These are phyloP conservation scores for Gymnocephalus cernua DNA, from an alignment of 2,113 vertebrate species.

Conservation along the genomic window DNA sequence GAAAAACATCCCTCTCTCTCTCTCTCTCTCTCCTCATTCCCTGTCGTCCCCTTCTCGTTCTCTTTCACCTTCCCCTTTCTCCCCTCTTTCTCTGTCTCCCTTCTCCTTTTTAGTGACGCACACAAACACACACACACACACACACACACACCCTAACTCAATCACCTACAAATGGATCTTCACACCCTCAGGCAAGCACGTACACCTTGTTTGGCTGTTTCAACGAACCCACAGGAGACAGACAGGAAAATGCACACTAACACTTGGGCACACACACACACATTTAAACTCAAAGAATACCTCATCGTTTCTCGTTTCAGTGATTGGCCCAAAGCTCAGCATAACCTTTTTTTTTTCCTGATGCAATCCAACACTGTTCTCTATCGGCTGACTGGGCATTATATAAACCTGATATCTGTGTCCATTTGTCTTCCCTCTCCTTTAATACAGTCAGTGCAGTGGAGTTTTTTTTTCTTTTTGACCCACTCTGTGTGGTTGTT, in stretches of 20 bases:
- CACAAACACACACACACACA: neutral
- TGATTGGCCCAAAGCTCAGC: conserved; percentile 33
- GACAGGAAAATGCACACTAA: conserved; percentile 15
- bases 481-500: conserved; percentile 59
- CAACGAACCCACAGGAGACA: conserved; percentile 16
- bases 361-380: conserved; percentile 66
- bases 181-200: conserved; percentile 47
- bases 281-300: conserved; percentile 33
- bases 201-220: conserved; percentile 10
- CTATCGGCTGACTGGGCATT: conserved; percentile 66
- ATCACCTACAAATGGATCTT: conserved; percentile 72
- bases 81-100: neutral
- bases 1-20: conserved; percentile 53
- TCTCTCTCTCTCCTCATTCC: neutral
- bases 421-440: conserved; percentile 58
- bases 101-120: conserved; percentile 33
- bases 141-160: conserved; percentile 58
- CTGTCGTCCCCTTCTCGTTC: neutral
- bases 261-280: neutral
- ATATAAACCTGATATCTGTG: conserved; percentile 65
- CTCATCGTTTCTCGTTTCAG: conserved; percentile 33
- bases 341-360: conserved; percentile 42
- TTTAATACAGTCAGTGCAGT: conserved; percentile 31
- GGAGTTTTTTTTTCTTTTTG: conserved; percentile 13
- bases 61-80: conserved; percentile 32